Evolutionary conservation across 2,113 vertebrate genomes (phyloP).

Genomic region (Columba livia): DNA sequence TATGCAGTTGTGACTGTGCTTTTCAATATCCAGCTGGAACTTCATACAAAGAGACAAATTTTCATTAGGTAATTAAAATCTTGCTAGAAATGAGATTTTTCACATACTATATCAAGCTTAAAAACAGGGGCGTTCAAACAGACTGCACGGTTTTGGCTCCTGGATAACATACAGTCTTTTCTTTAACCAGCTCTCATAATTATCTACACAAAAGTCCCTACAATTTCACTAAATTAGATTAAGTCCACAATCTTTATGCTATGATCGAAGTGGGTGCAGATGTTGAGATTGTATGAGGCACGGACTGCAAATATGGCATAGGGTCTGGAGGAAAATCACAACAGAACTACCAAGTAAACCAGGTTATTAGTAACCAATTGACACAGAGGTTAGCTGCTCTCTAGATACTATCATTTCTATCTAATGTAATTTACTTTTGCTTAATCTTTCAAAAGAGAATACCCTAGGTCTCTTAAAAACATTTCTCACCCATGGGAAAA

Average conservation of each 20-base stretch:
- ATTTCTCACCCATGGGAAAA: background rate
- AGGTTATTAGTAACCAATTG: background rate
- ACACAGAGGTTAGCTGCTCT: background rate
- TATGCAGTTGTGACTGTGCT: background rate
- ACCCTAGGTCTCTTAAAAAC: background rate
- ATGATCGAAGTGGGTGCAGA: background rate
- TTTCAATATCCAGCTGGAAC: background rate
- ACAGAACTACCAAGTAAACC: background rate
- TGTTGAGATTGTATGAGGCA: background rate
- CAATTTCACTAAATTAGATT: conserved; percentile 5
- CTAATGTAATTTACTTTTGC: background rate
- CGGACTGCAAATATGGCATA: background rate
- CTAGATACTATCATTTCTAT: background rate
- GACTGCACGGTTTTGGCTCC: background rate
- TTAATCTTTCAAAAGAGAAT: background rate
- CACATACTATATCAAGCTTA: background rate
- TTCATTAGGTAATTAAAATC: conserved; percentile 4
- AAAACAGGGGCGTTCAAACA: background rate
- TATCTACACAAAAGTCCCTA: background rate
- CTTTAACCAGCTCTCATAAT: background rate
- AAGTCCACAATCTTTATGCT: background rate
- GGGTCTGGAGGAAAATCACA: background rate
- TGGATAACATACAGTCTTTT: background rate
- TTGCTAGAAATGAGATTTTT: conserved; percentile 5
- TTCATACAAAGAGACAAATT: background rate